phyloP scores from a whole-genome alignment of 2,113 vertebrate genomes.

The Oenanthe melanoleuca region DNA sequence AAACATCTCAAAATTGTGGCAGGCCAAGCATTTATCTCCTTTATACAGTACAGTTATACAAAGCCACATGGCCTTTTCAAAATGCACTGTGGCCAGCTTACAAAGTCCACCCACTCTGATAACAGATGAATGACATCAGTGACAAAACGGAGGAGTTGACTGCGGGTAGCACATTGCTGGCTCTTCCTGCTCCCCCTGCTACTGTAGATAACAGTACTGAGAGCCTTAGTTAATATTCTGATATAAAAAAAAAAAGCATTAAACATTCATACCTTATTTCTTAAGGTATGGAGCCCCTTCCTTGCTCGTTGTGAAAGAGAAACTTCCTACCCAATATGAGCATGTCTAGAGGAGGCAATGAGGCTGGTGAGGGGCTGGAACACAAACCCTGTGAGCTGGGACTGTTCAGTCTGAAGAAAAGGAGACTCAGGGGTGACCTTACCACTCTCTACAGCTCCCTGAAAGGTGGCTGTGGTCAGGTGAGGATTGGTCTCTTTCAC shows the following conservation, averaged over 20 bases:
- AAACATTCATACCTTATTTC: background rate
- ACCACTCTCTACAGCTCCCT: background rate
- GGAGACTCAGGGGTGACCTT: background rate
- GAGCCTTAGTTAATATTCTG: background rate
- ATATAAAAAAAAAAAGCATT: background rate
- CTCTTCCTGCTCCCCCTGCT: background rate
- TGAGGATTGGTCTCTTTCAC: background rate
- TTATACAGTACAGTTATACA: background rate
- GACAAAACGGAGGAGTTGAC: background rate
- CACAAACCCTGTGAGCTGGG: too few relatives aligned
- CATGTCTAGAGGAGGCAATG: fast-evolving
- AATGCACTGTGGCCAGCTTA: background rate
- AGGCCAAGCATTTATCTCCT: background rate
- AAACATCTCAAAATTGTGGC: background rate
- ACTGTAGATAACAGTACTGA: background rate
- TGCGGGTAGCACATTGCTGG: background rate
- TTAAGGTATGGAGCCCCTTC: background rate
- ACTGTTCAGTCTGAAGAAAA: background rate
- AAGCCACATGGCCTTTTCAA: background rate
- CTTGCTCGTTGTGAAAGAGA: background rate
- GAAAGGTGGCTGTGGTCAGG: background rate
- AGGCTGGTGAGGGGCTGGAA: background rate
- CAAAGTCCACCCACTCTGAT: slow-evolving; percentile 12
- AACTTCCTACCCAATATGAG: background rate
- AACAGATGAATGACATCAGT: background rate